Evolutionary conservation across 2,888 invertebrate species (phyloP).

Genomic region (Bruchidius siliquastri): DNA sequence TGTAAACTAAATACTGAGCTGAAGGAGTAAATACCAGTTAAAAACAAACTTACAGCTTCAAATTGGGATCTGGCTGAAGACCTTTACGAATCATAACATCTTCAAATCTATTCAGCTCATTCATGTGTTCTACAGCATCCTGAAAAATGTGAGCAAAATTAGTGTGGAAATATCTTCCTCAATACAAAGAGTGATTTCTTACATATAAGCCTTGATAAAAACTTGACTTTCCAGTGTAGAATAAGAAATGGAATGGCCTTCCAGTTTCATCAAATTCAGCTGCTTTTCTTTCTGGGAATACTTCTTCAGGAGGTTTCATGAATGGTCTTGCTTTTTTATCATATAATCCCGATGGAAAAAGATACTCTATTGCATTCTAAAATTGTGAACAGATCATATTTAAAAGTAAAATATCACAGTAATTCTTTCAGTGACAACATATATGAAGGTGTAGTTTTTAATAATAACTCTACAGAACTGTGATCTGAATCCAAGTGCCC

Average conservation of each 20-base stretch:
- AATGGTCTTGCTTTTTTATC: conserved; percentile 80
- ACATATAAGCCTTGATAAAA: conserved; percentile 81
- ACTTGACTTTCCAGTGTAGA: conserved; percentile 86
- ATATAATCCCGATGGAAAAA: conserved; percentile 93
- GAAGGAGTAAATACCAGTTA: neutral
- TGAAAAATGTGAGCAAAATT: conserved; percentile 37
- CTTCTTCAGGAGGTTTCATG: conserved; percentile 84
- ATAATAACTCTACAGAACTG: no score
- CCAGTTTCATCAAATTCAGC: conserved; percentile 90
- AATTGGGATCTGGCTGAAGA: conserved; percentile 56
- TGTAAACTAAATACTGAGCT: no score
- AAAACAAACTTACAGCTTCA: conserved; percentile 50
- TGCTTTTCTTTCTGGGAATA: conserved; percentile 78
- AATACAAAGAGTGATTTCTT: conserved; percentile 33
- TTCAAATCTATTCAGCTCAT: conserved; percentile 63
- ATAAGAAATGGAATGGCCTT: conserved; percentile 83
- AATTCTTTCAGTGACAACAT: no score
- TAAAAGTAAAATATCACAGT: neutral
- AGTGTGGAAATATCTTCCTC: neutral
- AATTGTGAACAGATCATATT: conserved; percentile 21
- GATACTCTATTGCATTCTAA: conserved; percentile 82
- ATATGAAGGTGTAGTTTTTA: no score
- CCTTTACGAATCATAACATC: conserved; percentile 65
- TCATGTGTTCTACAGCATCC: conserved; percentile 67
- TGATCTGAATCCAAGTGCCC: no score